These are phyloP conservation scores for Erpobdella octoculata DNA, from an alignment of 2,888 invertebrate genomes.

Conservation along the genomic window DNA sequence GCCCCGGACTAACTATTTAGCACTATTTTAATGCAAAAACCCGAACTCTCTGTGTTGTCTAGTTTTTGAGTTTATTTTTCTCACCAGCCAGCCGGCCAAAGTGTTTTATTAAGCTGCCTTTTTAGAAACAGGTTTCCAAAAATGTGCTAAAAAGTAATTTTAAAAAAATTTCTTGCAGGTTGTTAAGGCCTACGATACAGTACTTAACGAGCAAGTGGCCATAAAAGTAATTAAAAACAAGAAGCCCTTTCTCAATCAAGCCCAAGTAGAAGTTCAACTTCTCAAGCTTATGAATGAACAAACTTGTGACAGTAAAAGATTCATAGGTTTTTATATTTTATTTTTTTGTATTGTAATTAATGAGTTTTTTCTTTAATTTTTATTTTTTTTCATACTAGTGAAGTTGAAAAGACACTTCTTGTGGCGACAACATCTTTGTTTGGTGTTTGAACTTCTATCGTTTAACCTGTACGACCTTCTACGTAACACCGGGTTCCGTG, in stretches of 20 bases:
- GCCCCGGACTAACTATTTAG: no score
- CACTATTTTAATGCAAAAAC: no score
- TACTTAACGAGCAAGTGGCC: conserved; percentile 95
- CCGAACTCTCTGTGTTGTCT: no score
- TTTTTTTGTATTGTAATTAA: not conserved
- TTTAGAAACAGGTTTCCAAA: no score
- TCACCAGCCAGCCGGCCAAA: no score
- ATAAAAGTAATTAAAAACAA: conserved; percentile 99
- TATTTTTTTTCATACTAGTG: conserved; percentile 51
- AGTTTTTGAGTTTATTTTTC: no score
- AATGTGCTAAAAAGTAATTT: no score
- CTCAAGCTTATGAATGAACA: conserved; percentile 99
- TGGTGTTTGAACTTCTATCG: conserved; percentile 98
- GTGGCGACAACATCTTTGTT: conserved; percentile 95
- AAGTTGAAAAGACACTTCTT: conserved; percentile 98
- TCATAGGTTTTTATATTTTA: conserved; percentile 60
- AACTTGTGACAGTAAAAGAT: conserved; percentile 97
- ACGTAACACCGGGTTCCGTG: conserved; percentile 98
- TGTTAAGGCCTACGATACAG: conserved; percentile 96
- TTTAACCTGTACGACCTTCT: conserved; percentile 98
- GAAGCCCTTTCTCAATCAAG: conserved; percentile 99
- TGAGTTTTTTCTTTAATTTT: not conserved
- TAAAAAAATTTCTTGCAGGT: conserved; percentile 62
- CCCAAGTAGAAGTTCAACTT: conserved; percentile 98
- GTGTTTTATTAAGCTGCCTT: no score